phyloP scores from a whole-genome alignment of 2,113 vertebrate species.

The Mormyrus lacerda region DNA sequence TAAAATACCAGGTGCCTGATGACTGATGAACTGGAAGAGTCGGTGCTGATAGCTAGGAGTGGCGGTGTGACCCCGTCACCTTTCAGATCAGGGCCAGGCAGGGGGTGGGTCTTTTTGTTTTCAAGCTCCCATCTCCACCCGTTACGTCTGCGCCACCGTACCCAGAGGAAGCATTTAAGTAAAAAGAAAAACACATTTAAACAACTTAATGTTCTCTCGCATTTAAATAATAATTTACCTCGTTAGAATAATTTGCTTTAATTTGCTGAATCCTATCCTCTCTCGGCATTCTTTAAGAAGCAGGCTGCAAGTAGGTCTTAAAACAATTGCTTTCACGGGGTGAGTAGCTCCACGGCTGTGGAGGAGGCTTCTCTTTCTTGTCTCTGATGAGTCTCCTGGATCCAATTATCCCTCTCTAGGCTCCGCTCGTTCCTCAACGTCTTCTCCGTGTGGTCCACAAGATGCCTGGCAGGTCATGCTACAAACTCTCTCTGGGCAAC shows the following conservation, averaged over 20 bases:
- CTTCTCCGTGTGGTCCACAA: background rate
- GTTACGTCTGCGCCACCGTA: background rate
- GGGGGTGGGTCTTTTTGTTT: background rate
- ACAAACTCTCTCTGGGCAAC: background rate
- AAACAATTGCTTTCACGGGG: slow-evolving; percentile 12
- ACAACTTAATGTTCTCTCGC: slow-evolving; percentile 26
- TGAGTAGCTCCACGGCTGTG: background rate
- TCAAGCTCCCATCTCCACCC: background rate
- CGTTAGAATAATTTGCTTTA: slow-evolving; percentile 23
- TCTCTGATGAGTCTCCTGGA: slow-evolving; percentile 19
- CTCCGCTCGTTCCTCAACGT: slow-evolving; percentile 3
- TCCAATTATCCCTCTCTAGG: slow-evolving; percentile 22
- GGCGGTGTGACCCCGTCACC: background rate
- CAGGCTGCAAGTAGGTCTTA: slow-evolving; percentile 6
- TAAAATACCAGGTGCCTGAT: background rate
- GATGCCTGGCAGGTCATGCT: slow-evolving; percentile 12
- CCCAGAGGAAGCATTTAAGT: slow-evolving; percentile 26
- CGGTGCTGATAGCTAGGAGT: too few relatives aligned
- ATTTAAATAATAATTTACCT: slow-evolving; percentile 31
- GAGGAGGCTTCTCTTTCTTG: background rate
- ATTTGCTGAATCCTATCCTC: slow-evolving; percentile 22
- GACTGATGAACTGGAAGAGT: background rate
- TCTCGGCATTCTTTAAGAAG: background rate
- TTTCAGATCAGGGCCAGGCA: background rate
- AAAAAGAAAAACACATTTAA: slow-evolving; percentile 25